Evolutionary conservation across 37 sponge, comb jelly and placozoan species (phyloP).

Genomic region (Cliona cf. orientalis): DNA sequence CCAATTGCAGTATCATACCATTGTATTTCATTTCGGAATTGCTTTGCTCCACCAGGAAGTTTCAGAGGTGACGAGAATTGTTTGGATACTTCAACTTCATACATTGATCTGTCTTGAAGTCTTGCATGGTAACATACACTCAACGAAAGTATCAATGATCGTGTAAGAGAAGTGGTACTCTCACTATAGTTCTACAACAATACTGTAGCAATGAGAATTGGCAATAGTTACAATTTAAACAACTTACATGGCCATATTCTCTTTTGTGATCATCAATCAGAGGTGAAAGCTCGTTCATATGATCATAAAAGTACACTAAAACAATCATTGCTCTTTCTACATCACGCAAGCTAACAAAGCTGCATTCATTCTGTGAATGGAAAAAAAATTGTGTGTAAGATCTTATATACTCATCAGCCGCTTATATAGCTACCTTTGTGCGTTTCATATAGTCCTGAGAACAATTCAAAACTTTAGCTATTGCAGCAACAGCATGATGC

Average conservation of each 20-base stretch:
- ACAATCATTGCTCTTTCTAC: slow-evolving; percentile 86
- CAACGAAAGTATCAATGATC: slow-evolving; percentile 41
- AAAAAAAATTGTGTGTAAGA: not conserved
- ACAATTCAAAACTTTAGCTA: slow-evolving; percentile 59
- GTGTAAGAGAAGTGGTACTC: slow-evolving; percentile 13
- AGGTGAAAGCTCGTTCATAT: not conserved
- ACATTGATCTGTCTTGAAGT: slow-evolving; percentile 50
- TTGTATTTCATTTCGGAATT: slow-evolving; percentile 59
- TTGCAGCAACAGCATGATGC: not conserved
- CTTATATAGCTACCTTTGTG: slow-evolving; percentile 38
- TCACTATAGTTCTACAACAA: too few relatives aligned
- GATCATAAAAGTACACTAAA: slow-evolving; percentile 61
- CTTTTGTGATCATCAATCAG: not conserved
- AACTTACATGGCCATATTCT: not conserved
- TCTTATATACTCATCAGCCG: not conserved
- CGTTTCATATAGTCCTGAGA: slow-evolving; percentile 80
- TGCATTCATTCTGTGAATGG: slow-evolving; percentile 77
- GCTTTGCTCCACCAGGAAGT: slow-evolving; percentile 27
- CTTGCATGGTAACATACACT: slow-evolving; percentile 71
- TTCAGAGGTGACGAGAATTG: slow-evolving; percentile 24
- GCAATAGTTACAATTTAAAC: not conserved
- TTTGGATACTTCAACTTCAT: slow-evolving; percentile 14
- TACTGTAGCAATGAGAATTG: too few relatives aligned
- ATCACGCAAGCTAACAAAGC: slow-evolving; percentile 87
- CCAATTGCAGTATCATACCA: slow-evolving; percentile 11